Evolutionary conservation across 2,888 invertebrate species (phyloP).

Genomic region (Megamerina dolium): DNA sequence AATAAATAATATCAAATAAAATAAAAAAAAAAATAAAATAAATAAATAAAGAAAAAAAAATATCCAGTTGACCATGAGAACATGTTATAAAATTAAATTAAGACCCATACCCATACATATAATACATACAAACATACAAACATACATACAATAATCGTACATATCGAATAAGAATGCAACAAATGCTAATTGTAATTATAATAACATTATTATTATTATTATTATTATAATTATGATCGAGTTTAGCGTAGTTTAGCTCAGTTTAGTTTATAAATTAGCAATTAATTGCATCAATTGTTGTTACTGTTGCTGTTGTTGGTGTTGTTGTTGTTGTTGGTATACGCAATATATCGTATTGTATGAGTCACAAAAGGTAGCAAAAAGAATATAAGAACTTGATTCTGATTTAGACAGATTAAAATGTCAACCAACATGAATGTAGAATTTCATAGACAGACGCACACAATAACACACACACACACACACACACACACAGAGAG

Average conservation of each 20-base stretch:
- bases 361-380: no score
- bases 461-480: no score
- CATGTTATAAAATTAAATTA: conserved; percentile 42
- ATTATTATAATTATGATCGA: conserved; percentile 12
- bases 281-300: conserved; percentile 19
- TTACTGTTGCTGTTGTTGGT: background rate
- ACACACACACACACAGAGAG: no score
- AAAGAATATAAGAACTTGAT: no score
- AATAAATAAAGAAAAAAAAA: conserved; percentile 14
- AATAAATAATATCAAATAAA: no score
- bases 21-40: no score
- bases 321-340: conserved; percentile 5
- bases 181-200: conserved; percentile 41
- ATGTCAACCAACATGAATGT: no score
- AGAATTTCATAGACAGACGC: no score
- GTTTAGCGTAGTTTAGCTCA: conserved; percentile 7
- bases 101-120: conserved; percentile 8
- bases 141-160: conserved; percentile 3
- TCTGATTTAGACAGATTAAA: no score
- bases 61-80: conserved; percentile 45
- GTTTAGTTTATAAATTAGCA: conserved; percentile 18
- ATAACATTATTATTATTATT: no score
- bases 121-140: conserved; percentile 5
- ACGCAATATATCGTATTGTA: no score
- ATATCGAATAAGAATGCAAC: conserved; percentile 36